Percentiles rank a stretch among this genome's conserved stretches.
phyloP scores from a whole-genome alignment of 2,888 invertebrate genomes.

The Steinernema carpocapsae region DNA sequence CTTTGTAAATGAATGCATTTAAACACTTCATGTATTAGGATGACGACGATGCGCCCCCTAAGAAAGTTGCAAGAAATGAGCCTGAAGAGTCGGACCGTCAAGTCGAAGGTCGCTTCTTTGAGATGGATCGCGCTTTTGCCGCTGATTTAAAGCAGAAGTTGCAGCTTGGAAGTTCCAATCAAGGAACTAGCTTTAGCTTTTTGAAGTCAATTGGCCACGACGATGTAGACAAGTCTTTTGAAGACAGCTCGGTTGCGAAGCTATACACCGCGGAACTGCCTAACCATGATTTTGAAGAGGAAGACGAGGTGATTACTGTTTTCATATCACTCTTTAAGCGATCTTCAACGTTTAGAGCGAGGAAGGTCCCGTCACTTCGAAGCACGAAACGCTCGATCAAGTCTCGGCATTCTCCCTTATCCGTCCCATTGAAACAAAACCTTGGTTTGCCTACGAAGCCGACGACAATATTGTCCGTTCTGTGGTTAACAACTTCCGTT shows the following conservation, averaged over 20 bases:
- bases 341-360: too few species aligned
- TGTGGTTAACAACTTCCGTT: conserved; percentile 52
- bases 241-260: neutral
- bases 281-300: neutral
- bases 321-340: neutral
- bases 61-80: conserved; percentile 14
- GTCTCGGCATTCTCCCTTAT: conserved; percentile 3
- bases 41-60: conserved; percentile 17
- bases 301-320: neutral
- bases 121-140: conserved; percentile 53
- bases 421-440: neutral
- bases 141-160: conserved; percentile 46
- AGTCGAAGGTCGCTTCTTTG: conserved; percentile 47
- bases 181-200: conserved; percentile 50
- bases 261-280: neutral
- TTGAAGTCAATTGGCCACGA: conserved; percentile 37
- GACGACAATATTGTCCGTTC: conserved; percentile 3
- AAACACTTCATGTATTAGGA: neutral
- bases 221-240: neutral
- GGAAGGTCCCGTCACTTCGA: neutral
- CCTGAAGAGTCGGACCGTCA: conserved; percentile 13
- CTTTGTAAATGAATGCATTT: neutral
- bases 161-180: conserved; percentile 51
- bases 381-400: neutral
- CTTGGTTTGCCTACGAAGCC: conserved; percentile 18